Evolutionary conservation across 2,888 invertebrate genomes (phyloP).

Genomic region (Endotricha flammealis): DNA sequence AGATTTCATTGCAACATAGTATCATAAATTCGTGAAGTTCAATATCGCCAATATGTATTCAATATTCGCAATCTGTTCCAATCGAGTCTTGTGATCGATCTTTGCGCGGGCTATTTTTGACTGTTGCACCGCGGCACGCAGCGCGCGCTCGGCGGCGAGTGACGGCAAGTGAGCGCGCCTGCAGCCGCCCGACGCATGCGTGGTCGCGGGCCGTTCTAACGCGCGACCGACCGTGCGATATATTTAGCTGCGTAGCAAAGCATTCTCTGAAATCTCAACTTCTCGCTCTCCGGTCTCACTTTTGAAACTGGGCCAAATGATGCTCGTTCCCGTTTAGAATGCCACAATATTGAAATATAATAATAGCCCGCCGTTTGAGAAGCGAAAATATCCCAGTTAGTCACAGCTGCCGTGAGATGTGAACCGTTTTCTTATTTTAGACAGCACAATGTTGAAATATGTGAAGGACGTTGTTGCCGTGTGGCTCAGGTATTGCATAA

Average conservation of each 20-base stretch:
- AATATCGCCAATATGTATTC: constrained; percentile 27
- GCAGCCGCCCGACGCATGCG: constrained; percentile 18
- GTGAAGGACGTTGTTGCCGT: constrained; percentile 48
- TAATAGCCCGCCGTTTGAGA: constrained; percentile 65
- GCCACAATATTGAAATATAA: constrained; percentile 76
- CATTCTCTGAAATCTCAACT: constrained; percentile 71
- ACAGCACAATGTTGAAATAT: constrained; percentile 60
- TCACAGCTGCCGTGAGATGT: constrained; percentile 59
- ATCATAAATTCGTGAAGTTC: constrained; percentile 21
- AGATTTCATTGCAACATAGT: too few relatives aligned
- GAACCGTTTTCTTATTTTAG: constrained; percentile 55
- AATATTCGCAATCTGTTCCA: constrained; percentile 20
- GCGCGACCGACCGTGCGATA: constrained; percentile 39
- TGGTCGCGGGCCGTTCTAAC: constrained; percentile 24
- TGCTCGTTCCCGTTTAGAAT: constrained; percentile 70
- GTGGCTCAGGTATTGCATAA: constrained; percentile 36
- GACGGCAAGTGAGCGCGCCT: constrained; percentile 8
- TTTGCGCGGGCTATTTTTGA: constrained; percentile 50
- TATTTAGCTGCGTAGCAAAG: constrained; percentile 69
- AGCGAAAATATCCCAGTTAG: constrained; percentile 71
- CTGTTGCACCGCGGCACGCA: constrained; percentile 27
- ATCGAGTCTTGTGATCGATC: constrained; percentile 32
- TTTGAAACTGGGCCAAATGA: constrained; percentile 78
- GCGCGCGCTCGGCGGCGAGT: constrained; percentile 12
- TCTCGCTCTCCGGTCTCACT: constrained; percentile 70